Base-by-base conservation (phyloP, 2,888 invertebrate genomes). In the Sisyra terminalis region DNA sequence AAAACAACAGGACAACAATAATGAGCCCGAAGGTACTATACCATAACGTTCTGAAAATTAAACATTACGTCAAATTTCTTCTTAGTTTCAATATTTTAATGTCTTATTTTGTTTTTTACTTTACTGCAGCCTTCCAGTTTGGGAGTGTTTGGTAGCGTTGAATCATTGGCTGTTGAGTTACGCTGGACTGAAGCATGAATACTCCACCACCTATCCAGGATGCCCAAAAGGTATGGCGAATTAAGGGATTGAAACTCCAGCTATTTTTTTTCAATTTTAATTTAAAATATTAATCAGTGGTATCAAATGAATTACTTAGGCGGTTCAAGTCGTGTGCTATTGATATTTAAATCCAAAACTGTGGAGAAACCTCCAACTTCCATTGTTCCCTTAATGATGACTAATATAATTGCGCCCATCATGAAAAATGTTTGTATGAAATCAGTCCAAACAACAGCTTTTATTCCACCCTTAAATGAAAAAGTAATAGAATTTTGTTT, bases 371-470 rank as follows among this genome's bases (percentile, higher is more conserved):
- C 84, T 2, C 84, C 84, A 16, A 82, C 65, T 50, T 83, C 78
- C 1, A 71, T 53, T 0, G 83, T 83, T 1, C 84, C 84, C 55
- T 83, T 84, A 17, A 83, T 64, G 29, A 76, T 71, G 3, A 85
- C 78, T 39, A 81, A 57, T 14, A 81, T 58, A 68, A 85, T 77
- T 0, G 83, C 75, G 2, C 76, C 76, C 46, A 78, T 71, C 83
- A 85, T 84, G 4, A 78, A 69, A 13, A 78, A 69, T 44, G 78
- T 78, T 63, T 86, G 84, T 43, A 83, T 74, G 14, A 83, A 82
- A 53, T 85, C 85, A 2, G 84, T 82, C 83, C 84, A 84, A 39
- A 85, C 78, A 1, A 85, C 84, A 14, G 85, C 84, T 62, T 78
- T 80, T 32, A 85, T 61, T 42, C 84, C 84, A 51, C 82, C 84